Evolutionary conservation across 2,113 vertebrate genomes (phyloP).

Genomic region (Hippocampus zosterae): DNA sequence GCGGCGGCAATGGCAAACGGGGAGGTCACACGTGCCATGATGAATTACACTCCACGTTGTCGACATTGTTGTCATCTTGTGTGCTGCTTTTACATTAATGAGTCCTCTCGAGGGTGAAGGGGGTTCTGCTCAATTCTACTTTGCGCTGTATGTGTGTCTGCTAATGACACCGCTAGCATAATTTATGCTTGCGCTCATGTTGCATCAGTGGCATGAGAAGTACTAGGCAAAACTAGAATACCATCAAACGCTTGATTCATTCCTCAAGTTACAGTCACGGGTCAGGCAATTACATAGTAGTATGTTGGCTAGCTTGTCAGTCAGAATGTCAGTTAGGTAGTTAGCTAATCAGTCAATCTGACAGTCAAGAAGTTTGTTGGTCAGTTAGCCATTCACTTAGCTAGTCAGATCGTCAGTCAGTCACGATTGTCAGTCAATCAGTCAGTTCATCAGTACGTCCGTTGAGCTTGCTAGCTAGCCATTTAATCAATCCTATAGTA

Average conservation of each 20-base stretch:
- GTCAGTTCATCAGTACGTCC: too few relatives aligned
- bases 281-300: too few relatives aligned
- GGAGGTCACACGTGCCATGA: slow-evolving; percentile 61
- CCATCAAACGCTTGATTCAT: neutral
- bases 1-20: slow-evolving; percentile 21
- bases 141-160: slow-evolving; percentile 27
- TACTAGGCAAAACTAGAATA: neutral
- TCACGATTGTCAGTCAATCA: too few relatives aligned
- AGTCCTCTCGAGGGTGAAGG: slow-evolving; percentile 46
- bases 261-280: neutral
- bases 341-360: neutral
- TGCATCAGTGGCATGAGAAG: slow-evolving; percentile 9
- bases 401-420: too few relatives aligned
- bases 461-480: too few relatives aligned
- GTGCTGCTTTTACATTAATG: slow-evolving; percentile 57
- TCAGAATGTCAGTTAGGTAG: too few relatives aligned
- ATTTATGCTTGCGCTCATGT: slow-evolving; percentile 25
- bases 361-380: neutral
- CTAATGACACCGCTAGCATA: slow-evolving; percentile 35
- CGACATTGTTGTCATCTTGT: slow-evolving; percentile 34
- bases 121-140: slow-evolving; percentile 22
- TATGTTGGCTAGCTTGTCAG: too few relatives aligned
- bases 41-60: slow-evolving; percentile 48
- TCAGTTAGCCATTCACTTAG: neutral
- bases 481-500: too few relatives aligned